These are phyloP conservation scores for Archips xylosteana DNA, from an alignment of 2,888 invertebrate species.

Conservation along the genomic window DNA sequence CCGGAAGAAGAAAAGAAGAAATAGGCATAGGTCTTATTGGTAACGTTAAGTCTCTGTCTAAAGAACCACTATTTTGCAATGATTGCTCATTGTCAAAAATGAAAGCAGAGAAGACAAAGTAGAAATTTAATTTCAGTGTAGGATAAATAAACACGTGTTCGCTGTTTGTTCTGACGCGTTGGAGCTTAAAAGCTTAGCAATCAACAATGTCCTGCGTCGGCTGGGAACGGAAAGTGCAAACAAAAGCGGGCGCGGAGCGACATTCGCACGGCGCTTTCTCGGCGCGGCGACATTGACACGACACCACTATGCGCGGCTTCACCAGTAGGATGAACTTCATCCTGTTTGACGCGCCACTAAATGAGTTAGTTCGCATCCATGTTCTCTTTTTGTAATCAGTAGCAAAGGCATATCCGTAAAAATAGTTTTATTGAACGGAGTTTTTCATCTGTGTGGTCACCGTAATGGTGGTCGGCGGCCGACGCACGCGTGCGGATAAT, in stretches of 20 bases:
- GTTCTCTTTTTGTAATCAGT: too few relatives aligned
- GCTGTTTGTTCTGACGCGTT: constrained; percentile 13
- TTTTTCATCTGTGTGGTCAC: background rate
- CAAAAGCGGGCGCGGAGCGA: constrained; percentile 1
- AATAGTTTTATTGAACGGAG: background rate
- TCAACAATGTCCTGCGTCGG: constrained; percentile 21
- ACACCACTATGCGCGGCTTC: too few relatives aligned
- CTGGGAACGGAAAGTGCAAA: constrained; percentile 20
- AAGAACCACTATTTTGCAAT: background rate
- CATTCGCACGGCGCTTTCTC: constrained; percentile 22
- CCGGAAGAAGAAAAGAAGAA: too few relatives aligned
- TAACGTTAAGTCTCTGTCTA: too few relatives aligned
- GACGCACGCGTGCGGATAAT: constrained; percentile 11
- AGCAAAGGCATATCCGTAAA: background rate
- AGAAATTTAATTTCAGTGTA: constrained; percentile 18
- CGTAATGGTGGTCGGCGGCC: constrained; percentile 1
- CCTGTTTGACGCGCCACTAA: too few relatives aligned
- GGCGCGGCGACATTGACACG: background rate
- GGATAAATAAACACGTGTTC: background rate
- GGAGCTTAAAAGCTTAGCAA: constrained; percentile 32
- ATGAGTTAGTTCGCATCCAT: too few relatives aligned
- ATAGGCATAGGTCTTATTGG: too few relatives aligned
- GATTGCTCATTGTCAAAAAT: background rate
- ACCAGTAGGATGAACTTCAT: too few relatives aligned
- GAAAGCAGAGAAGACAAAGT: constrained; percentile 2